Evolutionary conservation across 1,140 invertebrate species (phyloP).

Genomic region (Caenorhabditis elegans): WBcel235 BX284604.4:10059001-10059500

Average conservation of each 20-base stretch:
- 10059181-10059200: neutral
- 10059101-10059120: slow-evolving; percentile 54
- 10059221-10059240: neutral
- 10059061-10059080: slow-evolving; percentile 51
- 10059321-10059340: neutral
- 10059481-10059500: no score
- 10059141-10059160: slow-evolving; percentile 7
- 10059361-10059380: slow-evolving; percentile 10
- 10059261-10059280: neutral
- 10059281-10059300: slow-evolving; percentile 28
- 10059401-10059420: neutral
- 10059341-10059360: slow-evolving; percentile 27
- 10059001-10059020: neutral
- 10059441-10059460: neutral
- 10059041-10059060: slow-evolving; percentile 55
- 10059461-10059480: neutral
- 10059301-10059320: neutral
- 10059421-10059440: neutral
- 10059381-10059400: neutral
- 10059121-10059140: slow-evolving; percentile 28
- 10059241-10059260: neutral
- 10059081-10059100: slow-evolving; percentile 53
- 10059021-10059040: slow-evolving; percentile 44
- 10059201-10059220: neutral
- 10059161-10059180: neutral